A percentile compares a stretch with the other conserved stretches of the same genome.
Evolutionary conservation across 2,797 vertebrate genomes (phyloP).

Genomic region (Synaphobranchus kaupii): DNA sequence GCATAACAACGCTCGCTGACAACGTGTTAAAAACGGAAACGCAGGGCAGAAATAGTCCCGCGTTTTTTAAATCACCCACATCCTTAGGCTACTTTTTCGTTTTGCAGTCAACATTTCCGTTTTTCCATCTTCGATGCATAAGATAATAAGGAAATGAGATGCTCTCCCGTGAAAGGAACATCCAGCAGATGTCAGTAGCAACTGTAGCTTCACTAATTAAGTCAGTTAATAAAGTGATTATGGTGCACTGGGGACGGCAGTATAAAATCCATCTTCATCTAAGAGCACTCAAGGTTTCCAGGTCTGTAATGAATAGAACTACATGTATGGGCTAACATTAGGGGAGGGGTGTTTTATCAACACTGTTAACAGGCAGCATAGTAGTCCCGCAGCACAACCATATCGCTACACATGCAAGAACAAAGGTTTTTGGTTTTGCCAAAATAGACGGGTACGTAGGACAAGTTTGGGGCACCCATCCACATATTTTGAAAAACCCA

Average conservation of each 20-base stretch:
- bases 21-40: neutral
- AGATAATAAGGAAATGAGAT: neutral
- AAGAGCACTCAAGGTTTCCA: neutral
- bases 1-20: neutral
- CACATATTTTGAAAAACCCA: neutral
- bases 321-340: no score
- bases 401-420: neutral
- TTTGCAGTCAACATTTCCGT: neutral
- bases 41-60: neutral
- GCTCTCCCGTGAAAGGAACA: conserved; percentile 9
- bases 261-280: neutral
- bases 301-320: neutral
- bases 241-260: neutral
- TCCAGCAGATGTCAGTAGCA: conserved; percentile 19
- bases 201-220: neutral
- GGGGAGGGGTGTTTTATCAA: neutral
- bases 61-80: neutral
- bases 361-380: neutral
- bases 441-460: neutral
- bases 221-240: neutral
- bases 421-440: neutral
- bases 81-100: neutral
- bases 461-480: neutral
- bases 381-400: neutral
- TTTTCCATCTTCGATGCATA: neutral